These are phyloP conservation scores for Larimichthys polyactis DNA, from an alignment of 2,113 vertebrate genomes.

Conservation along the genomic window DNA sequence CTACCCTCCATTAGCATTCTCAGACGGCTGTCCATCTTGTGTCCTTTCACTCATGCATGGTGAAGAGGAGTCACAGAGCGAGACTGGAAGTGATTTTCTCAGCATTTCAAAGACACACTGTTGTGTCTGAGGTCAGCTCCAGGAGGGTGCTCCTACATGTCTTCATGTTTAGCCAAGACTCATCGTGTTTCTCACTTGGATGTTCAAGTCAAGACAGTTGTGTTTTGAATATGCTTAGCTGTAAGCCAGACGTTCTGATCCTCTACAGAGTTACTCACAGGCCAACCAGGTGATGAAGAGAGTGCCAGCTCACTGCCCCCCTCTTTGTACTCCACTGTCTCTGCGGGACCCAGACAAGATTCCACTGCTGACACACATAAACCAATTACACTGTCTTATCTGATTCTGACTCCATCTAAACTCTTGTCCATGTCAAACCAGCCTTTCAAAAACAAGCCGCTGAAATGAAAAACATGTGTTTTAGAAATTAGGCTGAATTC, in stretches of 20 bases:
- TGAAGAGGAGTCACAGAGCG: conserved; percentile 43
- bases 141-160: conserved; percentile 42
- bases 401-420: conserved; percentile 77
- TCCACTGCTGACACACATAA: conserved; percentile 83
- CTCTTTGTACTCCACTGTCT: conserved; percentile 56
- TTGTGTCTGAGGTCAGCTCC: conserved; percentile 68
- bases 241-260: conserved; percentile 46
- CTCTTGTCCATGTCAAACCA: conserved; percentile 76
- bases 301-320: conserved; percentile 58
- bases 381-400: conserved; percentile 82
- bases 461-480: conserved; percentile 81
- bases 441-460: conserved; percentile 72
- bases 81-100: conserved; percentile 67
- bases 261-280: conserved; percentile 57
- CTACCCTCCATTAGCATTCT: conserved; percentile 66
- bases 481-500: conserved; percentile 55
- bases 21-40: conserved; percentile 54
- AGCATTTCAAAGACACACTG: conserved; percentile 57
- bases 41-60: conserved; percentile 39
- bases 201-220: conserved; percentile 5
- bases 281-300: conserved; percentile 75
- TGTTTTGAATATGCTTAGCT: conserved; percentile 45
- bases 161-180: conserved; percentile 41
- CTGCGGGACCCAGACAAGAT: conserved; percentile 74
- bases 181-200: conserved; percentile 38